Evolutionary conservation across 2,888 invertebrate genomes (phyloP).

Genomic region (Rotaria socialis): DNA sequence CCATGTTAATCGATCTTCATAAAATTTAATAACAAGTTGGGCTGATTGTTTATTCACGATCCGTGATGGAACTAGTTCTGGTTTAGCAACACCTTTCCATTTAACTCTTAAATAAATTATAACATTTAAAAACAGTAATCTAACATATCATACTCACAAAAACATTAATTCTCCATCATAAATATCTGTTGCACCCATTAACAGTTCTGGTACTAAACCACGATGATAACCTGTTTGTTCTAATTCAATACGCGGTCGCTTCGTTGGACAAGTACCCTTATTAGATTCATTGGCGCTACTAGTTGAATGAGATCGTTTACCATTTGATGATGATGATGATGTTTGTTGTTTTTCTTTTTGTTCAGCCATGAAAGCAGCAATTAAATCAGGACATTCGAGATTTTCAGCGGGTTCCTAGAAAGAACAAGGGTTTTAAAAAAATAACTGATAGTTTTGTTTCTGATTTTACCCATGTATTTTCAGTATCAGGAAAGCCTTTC

Average conservation of each 20-base stretch:
- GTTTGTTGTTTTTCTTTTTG: conserved; percentile 59
- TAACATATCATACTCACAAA: not conserved
- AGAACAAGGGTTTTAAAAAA: no score
- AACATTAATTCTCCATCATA: conserved; percentile 28
- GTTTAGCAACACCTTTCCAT: not conserved
- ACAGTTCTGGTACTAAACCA: not conserved
- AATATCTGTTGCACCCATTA: conserved; percentile 10
- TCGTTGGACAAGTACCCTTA: not conserved
- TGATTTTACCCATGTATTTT: conserved; percentile 24
- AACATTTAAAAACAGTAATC: not conserved
- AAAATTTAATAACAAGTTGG: not conserved
- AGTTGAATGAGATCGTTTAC: not conserved
- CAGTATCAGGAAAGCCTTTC: conserved; percentile 62
- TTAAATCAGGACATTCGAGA: conserved; percentile 73
- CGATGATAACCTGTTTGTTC: not conserved
- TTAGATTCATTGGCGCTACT: not conserved
- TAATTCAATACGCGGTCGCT: not conserved
- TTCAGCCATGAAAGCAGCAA: conserved; percentile 69
- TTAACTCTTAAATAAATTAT: not conserved
- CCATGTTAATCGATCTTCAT: conserved; percentile 15
- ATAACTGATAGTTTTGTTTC: no score
- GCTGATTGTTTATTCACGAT: conserved; percentile 19
- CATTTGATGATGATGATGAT: not conserved
- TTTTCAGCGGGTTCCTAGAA: conserved; percentile 84
- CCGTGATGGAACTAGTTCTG: not conserved